Percentiles rank a stretch among this genome's conserved stretches.
phyloP scores from a whole-genome alignment of 92 coral and sea anemone species.

The Epizoanthus scotinus region DNA sequence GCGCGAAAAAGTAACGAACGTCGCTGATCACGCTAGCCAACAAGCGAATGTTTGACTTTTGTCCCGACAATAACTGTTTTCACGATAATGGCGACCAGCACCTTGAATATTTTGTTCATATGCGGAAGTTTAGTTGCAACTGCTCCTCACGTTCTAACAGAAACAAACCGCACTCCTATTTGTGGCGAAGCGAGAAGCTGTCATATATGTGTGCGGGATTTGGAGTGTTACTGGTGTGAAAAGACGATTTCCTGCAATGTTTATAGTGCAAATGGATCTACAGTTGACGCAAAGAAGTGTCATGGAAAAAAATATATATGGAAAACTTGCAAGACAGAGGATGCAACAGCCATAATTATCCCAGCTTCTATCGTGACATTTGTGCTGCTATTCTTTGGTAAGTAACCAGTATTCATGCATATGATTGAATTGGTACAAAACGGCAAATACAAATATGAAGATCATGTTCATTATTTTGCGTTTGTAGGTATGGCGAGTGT shows the following conservation, averaged over 20 bases:
- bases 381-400: slow-evolving; percentile 25
- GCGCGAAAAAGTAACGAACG: too few species aligned
- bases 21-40: too few species aligned
- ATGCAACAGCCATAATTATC: slow-evolving; percentile 12
- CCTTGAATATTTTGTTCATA: too few species aligned
- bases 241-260: slow-evolving; percentile 14
- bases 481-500: slow-evolving; percentile 16
- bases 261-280: slow-evolving; percentile 9
- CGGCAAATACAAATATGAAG: neutral
- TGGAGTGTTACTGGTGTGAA: slow-evolving; percentile 35
- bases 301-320: slow-evolving; percentile 22
- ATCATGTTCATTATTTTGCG: neutral
- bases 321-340: slow-evolving; percentile 19
- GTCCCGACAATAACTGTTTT: too few species aligned
- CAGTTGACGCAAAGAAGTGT: neutral
- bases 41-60: too few species aligned
- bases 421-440: too few species aligned
- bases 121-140: too few species aligned
- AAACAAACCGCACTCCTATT: neutral
- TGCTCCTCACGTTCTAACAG: too few species aligned
- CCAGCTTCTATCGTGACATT: slow-evolving; percentile 6
- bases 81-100: too few species aligned
- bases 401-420: neutral
- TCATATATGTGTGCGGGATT: slow-evolving; percentile 24
- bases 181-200: slow-evolving; percentile 31